A percentile compares a stretch with the other conserved stretches of the same genome.
Evolutionary conservation across 2,888 invertebrate species (phyloP).

Genomic region (Saturnia pavonia): DNA sequence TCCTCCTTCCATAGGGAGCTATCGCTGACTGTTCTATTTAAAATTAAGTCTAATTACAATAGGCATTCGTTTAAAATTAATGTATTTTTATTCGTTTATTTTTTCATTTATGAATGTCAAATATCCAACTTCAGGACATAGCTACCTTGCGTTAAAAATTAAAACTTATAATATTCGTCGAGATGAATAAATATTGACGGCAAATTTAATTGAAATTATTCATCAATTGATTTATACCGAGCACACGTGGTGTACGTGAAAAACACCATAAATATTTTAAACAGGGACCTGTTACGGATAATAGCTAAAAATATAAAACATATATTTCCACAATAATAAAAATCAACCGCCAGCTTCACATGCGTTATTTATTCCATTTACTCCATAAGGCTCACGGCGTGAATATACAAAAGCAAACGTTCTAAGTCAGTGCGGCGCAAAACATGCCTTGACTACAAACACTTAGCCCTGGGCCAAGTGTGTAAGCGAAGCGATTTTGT

Average conservation of each 20-base stretch:
- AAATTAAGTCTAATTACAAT: too few relatives aligned
- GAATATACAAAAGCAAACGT: constrained; percentile 10
- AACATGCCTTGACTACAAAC: constrained; percentile 8
- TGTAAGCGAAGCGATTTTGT: background rate
- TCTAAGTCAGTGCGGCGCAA: background rate
- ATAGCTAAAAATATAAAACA: background rate
- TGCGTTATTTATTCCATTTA: background rate
- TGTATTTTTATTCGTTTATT: background rate
- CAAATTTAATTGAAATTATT: too few relatives aligned
- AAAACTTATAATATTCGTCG: too few relatives aligned
- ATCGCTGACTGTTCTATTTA: too few relatives aligned
- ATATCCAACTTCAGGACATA: background rate
- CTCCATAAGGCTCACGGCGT: constrained; percentile 9
- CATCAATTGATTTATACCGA: too few relatives aligned
- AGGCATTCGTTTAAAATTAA: background rate
- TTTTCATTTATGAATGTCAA: background rate
- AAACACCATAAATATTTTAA: background rate
- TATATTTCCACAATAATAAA: background rate
- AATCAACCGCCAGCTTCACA: background rate
- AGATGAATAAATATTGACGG: too few relatives aligned
- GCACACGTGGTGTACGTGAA: too few relatives aligned
- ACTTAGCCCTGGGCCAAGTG: constrained; percentile 1
- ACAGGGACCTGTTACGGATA: background rate
- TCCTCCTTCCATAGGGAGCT: too few relatives aligned
- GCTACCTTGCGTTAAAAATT: too few relatives aligned